A percentile compares a stretch with the other conserved stretches of the same genome.
phyloP scores from a whole-genome alignment of 2,113 vertebrate species.

The Panthera tigris region DNA sequence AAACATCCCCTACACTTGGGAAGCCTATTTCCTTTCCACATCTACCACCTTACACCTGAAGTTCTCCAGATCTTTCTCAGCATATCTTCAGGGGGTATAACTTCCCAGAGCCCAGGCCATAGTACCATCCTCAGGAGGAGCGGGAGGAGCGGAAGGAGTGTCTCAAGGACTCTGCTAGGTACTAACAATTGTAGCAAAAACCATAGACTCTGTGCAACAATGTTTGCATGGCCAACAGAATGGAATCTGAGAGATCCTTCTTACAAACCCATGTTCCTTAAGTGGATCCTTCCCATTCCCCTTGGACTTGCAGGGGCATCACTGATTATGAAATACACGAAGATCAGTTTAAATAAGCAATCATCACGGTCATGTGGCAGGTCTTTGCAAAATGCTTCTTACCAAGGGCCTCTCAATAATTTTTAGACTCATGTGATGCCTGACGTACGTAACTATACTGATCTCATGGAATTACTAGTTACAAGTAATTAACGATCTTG shows the following conservation, averaged over 20 bases:
- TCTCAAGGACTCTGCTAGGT: background rate
- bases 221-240: background rate
- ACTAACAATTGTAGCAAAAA: background rate
- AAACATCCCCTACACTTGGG: background rate
- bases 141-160: too few relatives aligned
- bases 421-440: background rate
- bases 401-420: background rate
- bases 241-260: background rate
- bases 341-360: background rate
- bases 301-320: background rate
- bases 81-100: too few relatives aligned
- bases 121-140: rapidly evolving
- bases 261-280: background rate
- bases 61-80: background rate
- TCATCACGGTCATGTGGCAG: background rate
- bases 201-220: background rate
- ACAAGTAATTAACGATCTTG: background rate
- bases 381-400: background rate
- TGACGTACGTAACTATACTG: background rate
- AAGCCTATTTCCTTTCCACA: background rate
- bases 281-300: background rate
- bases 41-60: background rate
- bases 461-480: background rate
- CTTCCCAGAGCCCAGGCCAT: background rate
- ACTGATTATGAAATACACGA: background rate